A percentile compares a stretch with the other conserved stretches of the same genome.
These are phyloP conservation scores for Steatocranus sp. DNA, from an alignment of 2,797 vertebrate species.

Conservation along the genomic window DNA sequence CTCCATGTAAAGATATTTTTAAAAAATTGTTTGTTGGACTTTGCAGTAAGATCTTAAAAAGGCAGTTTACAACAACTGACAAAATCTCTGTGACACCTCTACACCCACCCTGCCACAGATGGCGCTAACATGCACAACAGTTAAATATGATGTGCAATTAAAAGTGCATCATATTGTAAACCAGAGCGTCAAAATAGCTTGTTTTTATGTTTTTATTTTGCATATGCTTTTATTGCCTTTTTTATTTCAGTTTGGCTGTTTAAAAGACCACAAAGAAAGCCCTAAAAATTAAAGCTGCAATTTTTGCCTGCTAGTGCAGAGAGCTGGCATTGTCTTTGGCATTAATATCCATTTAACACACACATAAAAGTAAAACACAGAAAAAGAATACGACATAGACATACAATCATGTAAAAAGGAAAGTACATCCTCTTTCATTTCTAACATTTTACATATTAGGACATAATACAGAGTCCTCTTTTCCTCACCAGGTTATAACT, in stretches of 20 bases:
- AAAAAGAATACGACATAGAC: neutral
- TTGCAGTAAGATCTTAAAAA: neutral
- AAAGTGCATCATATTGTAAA: neutral
- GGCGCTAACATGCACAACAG: neutral
- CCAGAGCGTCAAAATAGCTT: neutral
- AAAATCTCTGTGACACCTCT: neutral
- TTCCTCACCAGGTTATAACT: neutral
- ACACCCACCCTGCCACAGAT: neutral
- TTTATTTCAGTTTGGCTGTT: neutral
- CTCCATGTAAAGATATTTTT: neutral
- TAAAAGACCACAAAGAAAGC: neutral
- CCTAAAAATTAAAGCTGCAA: neutral
- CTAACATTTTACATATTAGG: neutral
- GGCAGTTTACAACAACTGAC: neutral
- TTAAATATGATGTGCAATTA: neutral
- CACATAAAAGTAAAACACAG: neutral
- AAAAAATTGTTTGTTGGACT: neutral
- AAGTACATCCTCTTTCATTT: neutral
- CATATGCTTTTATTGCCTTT: neutral
- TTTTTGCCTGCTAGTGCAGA: neutral
- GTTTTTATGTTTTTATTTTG: neutral
- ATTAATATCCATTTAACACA: neutral
- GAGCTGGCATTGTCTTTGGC: neutral
- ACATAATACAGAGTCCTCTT: neutral
- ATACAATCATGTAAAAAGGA: neutral